A percentile compares a stretch with the other conserved stretches of the same genome.
These are phyloP conservation scores for Folsomia manolachei DNA, from an alignment of 2,888 invertebrate genomes.

Conservation along the genomic window DNA sequence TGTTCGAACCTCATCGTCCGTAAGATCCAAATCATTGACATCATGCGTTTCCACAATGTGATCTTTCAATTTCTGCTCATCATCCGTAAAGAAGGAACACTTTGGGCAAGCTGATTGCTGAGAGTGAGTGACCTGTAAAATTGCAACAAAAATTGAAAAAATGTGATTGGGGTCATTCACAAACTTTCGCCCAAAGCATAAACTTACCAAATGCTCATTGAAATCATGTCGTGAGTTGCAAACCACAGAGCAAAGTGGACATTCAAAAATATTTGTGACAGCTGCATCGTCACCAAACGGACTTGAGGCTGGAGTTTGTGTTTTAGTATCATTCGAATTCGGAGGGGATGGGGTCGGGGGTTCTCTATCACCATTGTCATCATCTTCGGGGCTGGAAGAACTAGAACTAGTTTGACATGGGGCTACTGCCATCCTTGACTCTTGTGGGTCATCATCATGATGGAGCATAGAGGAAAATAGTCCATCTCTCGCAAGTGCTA, in stretches of 20 bases:
- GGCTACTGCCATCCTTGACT: neutral
- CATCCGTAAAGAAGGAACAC: slow-evolving; percentile 59
- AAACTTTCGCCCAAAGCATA: neutral
- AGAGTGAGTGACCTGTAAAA: slow-evolving; percentile 48
- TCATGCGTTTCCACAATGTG: slow-evolving; percentile 58
- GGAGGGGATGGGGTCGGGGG: neutral
- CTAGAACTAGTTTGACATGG: slow-evolving; percentile 10
- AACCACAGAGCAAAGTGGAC: slow-evolving; percentile 45
- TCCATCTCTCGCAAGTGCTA: slow-evolving; percentile 40
- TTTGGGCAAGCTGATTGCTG: slow-evolving; percentile 55
- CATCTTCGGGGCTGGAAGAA: slow-evolving; percentile 9
- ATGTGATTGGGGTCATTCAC: no score
- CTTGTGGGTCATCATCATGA: slow-evolving; percentile 4
- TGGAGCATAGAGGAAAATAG: slow-evolving; percentile 20
- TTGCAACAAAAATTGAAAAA: slow-evolving; percentile 9
- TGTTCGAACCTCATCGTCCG: slow-evolving; percentile 54
- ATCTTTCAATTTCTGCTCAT: slow-evolving; percentile 58
- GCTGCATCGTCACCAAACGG: slow-evolving; percentile 27
- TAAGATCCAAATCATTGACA: slow-evolving; percentile 55
- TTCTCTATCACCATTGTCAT: slow-evolving; percentile 14
- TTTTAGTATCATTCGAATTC: neutral
- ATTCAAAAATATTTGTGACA: slow-evolving; percentile 43
- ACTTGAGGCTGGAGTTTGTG: slow-evolving; percentile 29
- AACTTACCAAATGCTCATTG: slow-evolving; percentile 50
- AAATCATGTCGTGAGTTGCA: slow-evolving; percentile 48